Base-by-base conservation (phyloP, 2,888 invertebrate genomes). In the Drosophila yooni region DNA sequence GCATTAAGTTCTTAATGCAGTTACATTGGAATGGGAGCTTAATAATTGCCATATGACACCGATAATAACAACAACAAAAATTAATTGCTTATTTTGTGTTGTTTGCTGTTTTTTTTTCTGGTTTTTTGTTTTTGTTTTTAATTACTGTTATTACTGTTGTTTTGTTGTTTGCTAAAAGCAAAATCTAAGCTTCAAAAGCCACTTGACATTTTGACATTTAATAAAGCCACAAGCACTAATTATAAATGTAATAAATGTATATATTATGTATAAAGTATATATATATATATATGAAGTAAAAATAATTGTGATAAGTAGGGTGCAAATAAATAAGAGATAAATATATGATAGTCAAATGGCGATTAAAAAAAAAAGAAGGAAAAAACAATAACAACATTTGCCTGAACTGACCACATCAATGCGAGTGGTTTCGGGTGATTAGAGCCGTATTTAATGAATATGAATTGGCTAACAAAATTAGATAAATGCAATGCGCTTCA, bases 271-370 rank as follows among this genome's bases (percentile, higher is more conserved):
- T 25, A 46, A 4, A 15, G 11, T 46, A 46, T 21, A 3, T 29
- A 11, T 3, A 10, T 13, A 0, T 13, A 34, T 13, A 13, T 34
- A 13, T 13, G 5, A 1, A 6, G 10, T 29, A 21, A 34, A 58
- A 46, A 51, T 61, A 13, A 38, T 3, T 33, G 40, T 66, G 60
- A 29, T 21, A 29, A 50, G 29, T 6, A 1, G 21, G 8, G 25
- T 36, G 50, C 7, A 48, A 50, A 82, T 80, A 76, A 76, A 73
- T 69, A 74, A 33, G 59, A 67, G 43, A 51, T 48, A 52, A 52
- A 56, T 85, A 89, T 79, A 74, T 88, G 75, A 89, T 89, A 85
- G 82, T 85, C 80, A 73, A 83, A 85, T 80, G 74, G 61, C 78
- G 71, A 81, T 78, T 21, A 1, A 21, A 25, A 27, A 34, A 15